These are phyloP conservation scores for Prolemur simus DNA, from an alignment of 2,113 vertebrate genomes.

Conservation along the genomic window DNA sequence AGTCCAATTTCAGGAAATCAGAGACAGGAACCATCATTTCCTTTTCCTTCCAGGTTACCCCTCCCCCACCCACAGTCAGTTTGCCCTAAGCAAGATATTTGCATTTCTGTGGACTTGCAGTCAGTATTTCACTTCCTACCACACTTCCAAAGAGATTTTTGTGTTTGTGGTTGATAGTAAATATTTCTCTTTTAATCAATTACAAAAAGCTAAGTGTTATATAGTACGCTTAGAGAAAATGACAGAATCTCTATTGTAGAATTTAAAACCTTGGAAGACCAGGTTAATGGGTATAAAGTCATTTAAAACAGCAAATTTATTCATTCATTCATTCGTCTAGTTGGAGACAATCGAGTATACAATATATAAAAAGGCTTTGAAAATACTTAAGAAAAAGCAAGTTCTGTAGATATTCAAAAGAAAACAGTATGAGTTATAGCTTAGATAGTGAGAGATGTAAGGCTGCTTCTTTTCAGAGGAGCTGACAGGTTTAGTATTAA, in stretches of 20 bases:
- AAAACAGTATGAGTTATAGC: not conserved
- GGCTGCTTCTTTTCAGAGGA: not conserved
- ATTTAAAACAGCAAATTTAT: not conserved
- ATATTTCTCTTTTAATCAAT: not conserved
- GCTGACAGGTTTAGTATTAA: not conserved
- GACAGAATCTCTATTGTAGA: not conserved
- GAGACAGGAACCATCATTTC: not conserved
- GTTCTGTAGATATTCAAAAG: not conserved
- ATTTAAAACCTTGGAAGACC: not conserved
- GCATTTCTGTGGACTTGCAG: not conserved
- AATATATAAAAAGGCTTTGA: not conserved
- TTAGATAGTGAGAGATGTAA: not conserved
- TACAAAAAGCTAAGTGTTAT: not conserved
- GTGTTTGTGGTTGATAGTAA: not conserved
- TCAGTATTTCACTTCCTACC: not conserved
- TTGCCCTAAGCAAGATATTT: not conserved
- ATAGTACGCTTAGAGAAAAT: not conserved
- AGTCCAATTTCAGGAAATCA: not conserved
- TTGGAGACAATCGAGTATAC: not conserved
- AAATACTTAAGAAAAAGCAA: not conserved
- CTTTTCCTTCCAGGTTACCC: not conserved
- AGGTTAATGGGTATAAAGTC: not conserved
- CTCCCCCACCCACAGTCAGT: fast-evolving
- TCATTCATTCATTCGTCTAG: not conserved
- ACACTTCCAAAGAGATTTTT: not conserved